Evolutionary conservation across 2,888 invertebrate genomes (phyloP).

Genomic region (Diplazon laetatorius): DNA sequence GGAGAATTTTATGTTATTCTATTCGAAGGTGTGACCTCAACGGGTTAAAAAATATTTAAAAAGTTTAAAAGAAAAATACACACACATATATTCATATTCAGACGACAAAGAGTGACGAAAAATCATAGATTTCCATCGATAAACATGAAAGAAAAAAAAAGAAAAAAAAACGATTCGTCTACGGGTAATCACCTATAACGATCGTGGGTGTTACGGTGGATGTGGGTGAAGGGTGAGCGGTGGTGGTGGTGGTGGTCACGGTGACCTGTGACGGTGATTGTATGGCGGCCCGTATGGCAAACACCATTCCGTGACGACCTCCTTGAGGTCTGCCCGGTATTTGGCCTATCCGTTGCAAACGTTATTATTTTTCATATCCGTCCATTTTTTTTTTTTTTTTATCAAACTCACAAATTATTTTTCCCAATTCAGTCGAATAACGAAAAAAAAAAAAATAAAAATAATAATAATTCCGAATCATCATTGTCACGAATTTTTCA

Average conservation of each 20-base stretch:
- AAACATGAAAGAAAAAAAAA: constrained; percentile 6
- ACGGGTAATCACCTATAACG: constrained; percentile 82
- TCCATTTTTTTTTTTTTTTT: neutral
- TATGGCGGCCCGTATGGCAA: constrained; percentile 84
- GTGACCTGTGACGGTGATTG: constrained; percentile 77
- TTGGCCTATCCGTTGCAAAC: constrained; percentile 83
- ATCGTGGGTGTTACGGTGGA: constrained; percentile 81
- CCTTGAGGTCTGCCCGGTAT: constrained; percentile 87
- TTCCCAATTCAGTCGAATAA: too few relatives aligned
- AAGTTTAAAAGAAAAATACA: too few relatives aligned
- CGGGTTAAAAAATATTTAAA: too few relatives aligned
- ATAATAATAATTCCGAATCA: too few relatives aligned
- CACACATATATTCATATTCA: too few relatives aligned
- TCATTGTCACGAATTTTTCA: too few relatives aligned
- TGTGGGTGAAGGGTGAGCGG: constrained; percentile 81
- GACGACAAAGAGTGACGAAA: too few relatives aligned
- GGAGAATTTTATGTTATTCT: too few relatives aligned
- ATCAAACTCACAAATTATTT: neutral
- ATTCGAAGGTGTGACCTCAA: too few relatives aligned
- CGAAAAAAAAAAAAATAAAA: too few relatives aligned
- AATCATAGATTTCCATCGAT: neutral
- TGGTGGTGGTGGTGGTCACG: constrained; percentile 73
- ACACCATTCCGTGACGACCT: constrained; percentile 87
- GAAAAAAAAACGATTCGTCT: constrained; percentile 65
- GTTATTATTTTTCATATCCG: neutral